phyloP scores from a whole-genome alignment of 2,888 invertebrate species.

The Drosophila barbarae region DNA sequence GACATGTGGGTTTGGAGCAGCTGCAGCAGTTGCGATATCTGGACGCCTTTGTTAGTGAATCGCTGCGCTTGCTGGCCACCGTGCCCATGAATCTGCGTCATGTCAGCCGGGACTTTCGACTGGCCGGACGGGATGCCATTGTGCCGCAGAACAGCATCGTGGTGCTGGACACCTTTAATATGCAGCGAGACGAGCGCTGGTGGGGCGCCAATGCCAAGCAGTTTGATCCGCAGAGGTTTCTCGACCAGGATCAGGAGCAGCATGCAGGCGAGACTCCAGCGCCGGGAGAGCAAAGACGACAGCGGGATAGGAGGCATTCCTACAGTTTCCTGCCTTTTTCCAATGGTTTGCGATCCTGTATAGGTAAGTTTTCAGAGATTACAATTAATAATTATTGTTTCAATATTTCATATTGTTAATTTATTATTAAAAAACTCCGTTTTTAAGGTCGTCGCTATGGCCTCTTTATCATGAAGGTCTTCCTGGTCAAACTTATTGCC shows the following conservation, averaged over 20 bases:
- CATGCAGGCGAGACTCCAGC: background rate
- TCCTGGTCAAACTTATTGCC: conserved; percentile 73
- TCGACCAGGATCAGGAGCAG: conserved; percentile 34
- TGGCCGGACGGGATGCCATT: conserved; percentile 51
- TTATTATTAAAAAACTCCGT: background rate
- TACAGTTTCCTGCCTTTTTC: conserved; percentile 78
- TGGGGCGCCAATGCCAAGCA: conserved; percentile 76
- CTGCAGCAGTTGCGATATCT: conserved; percentile 75
- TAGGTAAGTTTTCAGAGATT: conserved; percentile 56
- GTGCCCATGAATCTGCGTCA: conserved; percentile 77
- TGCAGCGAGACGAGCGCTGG: conserved; percentile 75
- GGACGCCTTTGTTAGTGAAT: conserved; percentile 77
- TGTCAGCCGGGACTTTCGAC: conserved; percentile 74
- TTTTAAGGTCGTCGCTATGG: conserved; percentile 76
- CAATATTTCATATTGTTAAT: background rate
- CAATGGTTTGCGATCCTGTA: conserved; percentile 76
- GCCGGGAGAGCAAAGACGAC: background rate
- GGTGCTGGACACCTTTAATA: conserved; percentile 76
- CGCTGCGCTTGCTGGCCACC: conserved; percentile 76
- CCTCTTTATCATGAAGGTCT: conserved; percentile 74
- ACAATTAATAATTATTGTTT: background rate
- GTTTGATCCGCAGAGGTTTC: conserved; percentile 77
- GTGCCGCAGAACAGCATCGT: conserved; percentile 77
- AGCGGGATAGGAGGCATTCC: conserved; percentile 63
- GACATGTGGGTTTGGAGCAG: conserved; percentile 64